Conservation (phyloP, 35 echinoderm and acorn worm species). For the Apostichopus japonicus region DNA sequence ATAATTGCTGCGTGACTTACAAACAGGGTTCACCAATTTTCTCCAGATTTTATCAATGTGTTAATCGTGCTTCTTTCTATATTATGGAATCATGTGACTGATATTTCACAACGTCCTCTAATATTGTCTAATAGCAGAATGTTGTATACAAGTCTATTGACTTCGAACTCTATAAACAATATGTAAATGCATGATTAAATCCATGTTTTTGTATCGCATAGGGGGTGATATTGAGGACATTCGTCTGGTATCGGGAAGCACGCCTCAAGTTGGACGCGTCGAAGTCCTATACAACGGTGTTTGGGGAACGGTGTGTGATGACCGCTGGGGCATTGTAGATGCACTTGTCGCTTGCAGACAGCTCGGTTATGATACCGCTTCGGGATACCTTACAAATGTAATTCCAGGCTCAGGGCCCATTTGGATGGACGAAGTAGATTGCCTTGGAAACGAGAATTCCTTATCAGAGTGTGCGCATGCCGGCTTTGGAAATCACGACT, state of each 20-base stretch:
- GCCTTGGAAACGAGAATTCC: constrained; percentile 16
- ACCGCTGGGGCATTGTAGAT: background rate
- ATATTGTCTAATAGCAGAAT: too few relatives aligned
- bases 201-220: too few relatives aligned
- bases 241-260: constrained; percentile 18
- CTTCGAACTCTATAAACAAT: too few relatives aligned
- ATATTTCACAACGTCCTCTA: too few relatives aligned
- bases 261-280: background rate
- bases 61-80: too few relatives aligned
- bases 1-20: too few relatives aligned
- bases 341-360: constrained; percentile 20
- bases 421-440: background rate
- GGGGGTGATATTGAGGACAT: background rate
- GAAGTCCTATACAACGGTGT: background rate
- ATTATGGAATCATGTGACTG: too few relatives aligned
- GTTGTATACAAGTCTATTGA: too few relatives aligned
- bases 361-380: constrained; percentile 3
- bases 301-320: constrained; percentile 7
- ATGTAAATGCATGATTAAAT: too few relatives aligned
- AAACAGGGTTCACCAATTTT: too few relatives aligned
- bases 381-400: background rate
- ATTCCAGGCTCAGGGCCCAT: background rate
- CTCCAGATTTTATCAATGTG: too few relatives aligned
- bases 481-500: background rate
- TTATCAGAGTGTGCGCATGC: constrained; percentile 11